Evolutionary conservation across 2,888 invertebrate genomes (phyloP), one percentile per base, ranked within the genome.

Genomic region (Hoplodrina ambigua): DNA sequence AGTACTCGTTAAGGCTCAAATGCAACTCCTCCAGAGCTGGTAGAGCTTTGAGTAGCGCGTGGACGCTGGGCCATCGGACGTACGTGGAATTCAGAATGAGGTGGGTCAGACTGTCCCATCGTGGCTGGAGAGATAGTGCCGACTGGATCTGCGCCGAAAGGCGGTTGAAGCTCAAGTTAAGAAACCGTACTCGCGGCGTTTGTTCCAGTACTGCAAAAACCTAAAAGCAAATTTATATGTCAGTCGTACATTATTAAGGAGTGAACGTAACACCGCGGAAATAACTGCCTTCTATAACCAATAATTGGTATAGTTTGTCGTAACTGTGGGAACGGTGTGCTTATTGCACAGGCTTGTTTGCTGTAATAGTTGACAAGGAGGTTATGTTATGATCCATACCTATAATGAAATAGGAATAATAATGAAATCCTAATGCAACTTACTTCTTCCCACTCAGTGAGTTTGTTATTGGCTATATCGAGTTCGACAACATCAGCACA

Each of bases 401-500:
- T 58, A 55, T 59, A 11, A 61, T 46, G 54, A 30, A 52, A 41
- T 30, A 56, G 15, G 58, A 63, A 19, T 50, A 46, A 72, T 72
- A 55, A 49, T 69, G 49, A 65, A 68, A 66, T 65, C 13, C 25
- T 50, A 10, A 52, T 44, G 30, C 33, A 57, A 72, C 89, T 93
- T 94, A 98, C 98, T 96, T 99, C 99, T 84, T 97, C 96, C 99
- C 99, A 99, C 88, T 98, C 97, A 74, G 97, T 97, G 30, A 99
- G 96, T 90, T 98, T 98, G 93, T 99, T 99, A 91, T 99, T 98
- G 53, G 99, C 99, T 85, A 99, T 96, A 92, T 99, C 99, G 83
- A 99, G 96, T 92, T 99, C 99, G 85, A 98, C 97, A n/a, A 99
- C 99, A 85, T 98, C 97, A 64, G 97, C 97, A 91, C 98, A 99